Evolutionary conservation across 2,888 invertebrate genomes (phyloP).

Genomic region (Nomada fucata): DNA sequence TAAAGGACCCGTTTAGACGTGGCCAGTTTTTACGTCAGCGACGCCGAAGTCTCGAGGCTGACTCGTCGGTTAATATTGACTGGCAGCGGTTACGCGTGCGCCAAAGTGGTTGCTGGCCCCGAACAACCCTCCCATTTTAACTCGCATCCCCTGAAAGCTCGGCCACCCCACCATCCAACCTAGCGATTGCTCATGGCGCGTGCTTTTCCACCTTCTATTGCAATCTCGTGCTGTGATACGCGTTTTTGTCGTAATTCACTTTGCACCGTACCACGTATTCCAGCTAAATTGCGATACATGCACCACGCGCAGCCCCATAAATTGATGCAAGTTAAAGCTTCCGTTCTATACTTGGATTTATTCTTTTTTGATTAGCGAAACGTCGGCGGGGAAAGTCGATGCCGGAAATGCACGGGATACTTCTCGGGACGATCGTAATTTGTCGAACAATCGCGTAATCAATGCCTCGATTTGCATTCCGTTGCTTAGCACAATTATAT

Average conservation of each 20-base stretch:
- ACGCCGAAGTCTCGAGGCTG: slow-evolving; percentile 63
- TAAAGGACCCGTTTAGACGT: slow-evolving; percentile 28
- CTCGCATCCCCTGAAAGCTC: slow-evolving; percentile 64
- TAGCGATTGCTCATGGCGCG: slow-evolving; percentile 61
- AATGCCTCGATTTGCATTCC: slow-evolving; percentile 38
- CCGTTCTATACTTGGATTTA: neutral
- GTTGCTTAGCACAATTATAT: slow-evolving; percentile 43
- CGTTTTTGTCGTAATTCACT: slow-evolving; percentile 39
- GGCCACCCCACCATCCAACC: slow-evolving; percentile 46
- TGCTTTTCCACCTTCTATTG: slow-evolving; percentile 57
- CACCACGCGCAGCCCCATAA: neutral
- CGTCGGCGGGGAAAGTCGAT: too few relatives aligned
- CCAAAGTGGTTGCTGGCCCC: slow-evolving; percentile 74
- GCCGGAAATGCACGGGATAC: neutral
- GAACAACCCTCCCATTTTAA: slow-evolving; percentile 74
- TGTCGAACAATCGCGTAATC: slow-evolving; percentile 41
- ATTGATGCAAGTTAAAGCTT: neutral
- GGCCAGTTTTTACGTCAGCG: slow-evolving; percentile 61
- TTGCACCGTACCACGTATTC: neutral
- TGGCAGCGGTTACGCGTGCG: slow-evolving; percentile 82
- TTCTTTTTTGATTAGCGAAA: neutral
- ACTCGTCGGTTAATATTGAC: slow-evolving; percentile 81
- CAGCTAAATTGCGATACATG: neutral
- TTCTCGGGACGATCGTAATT: slow-evolving; percentile 36
- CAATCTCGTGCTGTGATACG: slow-evolving; percentile 51